These are phyloP conservation scores for Salmo trutta DNA, from an alignment of 2,797 vertebrate genomes.

Conservation along the genomic window DNA sequence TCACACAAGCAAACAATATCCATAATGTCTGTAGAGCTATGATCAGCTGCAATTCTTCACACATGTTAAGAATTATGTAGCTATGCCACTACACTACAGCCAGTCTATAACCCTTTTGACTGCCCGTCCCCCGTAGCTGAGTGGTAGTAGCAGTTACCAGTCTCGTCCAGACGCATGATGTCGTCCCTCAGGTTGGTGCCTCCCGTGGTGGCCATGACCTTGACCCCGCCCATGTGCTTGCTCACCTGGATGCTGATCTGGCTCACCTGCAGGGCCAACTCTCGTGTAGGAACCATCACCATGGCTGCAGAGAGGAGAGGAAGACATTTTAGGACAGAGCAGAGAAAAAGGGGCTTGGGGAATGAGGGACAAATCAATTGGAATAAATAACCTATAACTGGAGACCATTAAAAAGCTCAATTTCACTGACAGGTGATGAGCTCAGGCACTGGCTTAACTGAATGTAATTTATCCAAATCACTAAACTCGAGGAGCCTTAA, in stretches of 20 bases:
- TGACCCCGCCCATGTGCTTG: constrained; percentile 76
- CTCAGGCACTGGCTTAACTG: not conserved
- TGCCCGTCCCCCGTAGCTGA: not conserved
- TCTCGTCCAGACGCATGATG: constrained; percentile 79
- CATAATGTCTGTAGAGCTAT: not conserved
- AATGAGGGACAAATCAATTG: not conserved
- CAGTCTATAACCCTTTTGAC: not conserved
- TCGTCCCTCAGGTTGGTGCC: constrained; percentile 78
- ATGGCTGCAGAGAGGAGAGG: constrained; percentile 57
- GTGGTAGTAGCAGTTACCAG: constrained; percentile 44
- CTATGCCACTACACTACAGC: not conserved
- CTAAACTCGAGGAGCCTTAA: not conserved
- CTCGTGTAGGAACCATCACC: constrained; percentile 77
- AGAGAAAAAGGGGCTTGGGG: not conserved
- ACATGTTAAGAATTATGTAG: not conserved
- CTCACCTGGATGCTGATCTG: constrained; percentile 78
- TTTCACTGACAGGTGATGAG: not conserved
- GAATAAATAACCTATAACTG: not conserved
- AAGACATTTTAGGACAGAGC: not conserved
- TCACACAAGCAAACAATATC: not conserved
- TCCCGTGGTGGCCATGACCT: constrained; percentile 78
- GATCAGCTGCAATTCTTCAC: not conserved
- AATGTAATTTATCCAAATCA: not conserved
- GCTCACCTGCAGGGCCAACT: constrained; percentile 77
- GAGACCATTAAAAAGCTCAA: not conserved